These are phyloP conservation scores for Panagrolaimus sp. DNA, from an alignment of 1,140 invertebrate genomes.

Conservation along the genomic window DNA sequence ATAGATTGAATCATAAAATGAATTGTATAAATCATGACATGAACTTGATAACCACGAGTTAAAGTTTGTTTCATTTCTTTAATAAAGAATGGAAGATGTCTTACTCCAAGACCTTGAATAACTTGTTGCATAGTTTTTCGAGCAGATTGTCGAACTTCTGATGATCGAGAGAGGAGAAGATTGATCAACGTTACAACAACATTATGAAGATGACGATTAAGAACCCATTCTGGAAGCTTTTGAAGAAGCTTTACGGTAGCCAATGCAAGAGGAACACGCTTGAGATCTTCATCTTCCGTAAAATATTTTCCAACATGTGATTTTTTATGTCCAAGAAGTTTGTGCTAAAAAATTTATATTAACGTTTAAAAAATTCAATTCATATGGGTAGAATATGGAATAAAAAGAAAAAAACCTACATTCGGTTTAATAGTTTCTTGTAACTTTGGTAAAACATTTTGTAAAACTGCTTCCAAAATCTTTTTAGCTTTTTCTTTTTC, in stretches of 20 bases:
- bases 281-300: slow-evolving; percentile 75
- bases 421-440: slow-evolving; percentile 45
- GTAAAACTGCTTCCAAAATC: slow-evolving; percentile 33
- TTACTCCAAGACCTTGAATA: slow-evolving; percentile 75
- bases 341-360: slow-evolving; percentile 22
- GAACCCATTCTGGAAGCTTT: slow-evolving; percentile 70
- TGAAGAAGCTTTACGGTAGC: slow-evolving; percentile 86
- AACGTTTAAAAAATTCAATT: too few species aligned
- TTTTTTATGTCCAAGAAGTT: slow-evolving; percentile 37
- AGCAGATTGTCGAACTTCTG: slow-evolving; percentile 76
- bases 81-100: slow-evolving; percentile 73
- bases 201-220: slow-evolving; percentile 74
- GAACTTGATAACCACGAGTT: slow-evolving; percentile 82
- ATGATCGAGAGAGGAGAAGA: slow-evolving; percentile 80
- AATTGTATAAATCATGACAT: slow-evolving; percentile 81
- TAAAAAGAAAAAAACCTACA: slow-evolving; percentile 34
- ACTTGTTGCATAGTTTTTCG: slow-evolving; percentile 83
- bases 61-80: slow-evolving; percentile 75
- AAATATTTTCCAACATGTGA: slow-evolving; percentile 45
- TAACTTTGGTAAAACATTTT: slow-evolving; percentile 44
- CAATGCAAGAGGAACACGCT: slow-evolving; percentile 81
- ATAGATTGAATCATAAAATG: slow-evolving; percentile 74
- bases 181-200: slow-evolving; percentile 81
- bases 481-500: slow-evolving; percentile 2
- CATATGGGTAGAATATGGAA: too few species aligned